Evolutionary conservation across 2,888 invertebrate species (phyloP), one percentile per base, ranked within the genome.

Genomic region (Eledone cirrhosa): DNA sequence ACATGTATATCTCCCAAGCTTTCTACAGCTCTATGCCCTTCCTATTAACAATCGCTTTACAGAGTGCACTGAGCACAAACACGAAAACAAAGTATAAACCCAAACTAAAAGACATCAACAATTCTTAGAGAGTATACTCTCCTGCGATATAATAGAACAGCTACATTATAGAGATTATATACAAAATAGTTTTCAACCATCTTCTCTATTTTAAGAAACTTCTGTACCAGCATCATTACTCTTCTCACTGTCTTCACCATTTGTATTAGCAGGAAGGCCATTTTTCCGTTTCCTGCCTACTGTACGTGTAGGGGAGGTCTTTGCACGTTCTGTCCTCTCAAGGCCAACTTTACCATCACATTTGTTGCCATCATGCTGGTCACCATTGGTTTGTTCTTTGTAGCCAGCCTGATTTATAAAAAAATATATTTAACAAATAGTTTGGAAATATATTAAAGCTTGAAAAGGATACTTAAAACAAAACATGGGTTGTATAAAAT

Each of bases 181-280:
- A n/a, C n/a, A n/a, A n/a, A n/a, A n/a, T n/a, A n/a, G n/a, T 41
- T 41, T 41, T 8, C 8, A 41, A 41, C 3, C 11, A 41, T 41
- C 41, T 8, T 41, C 1, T 8, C 8, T 41, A 8, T 8, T 41
- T 41, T 41, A 41, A 2, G 41, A 41, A 41, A 41, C 41, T 41
- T 8, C 41, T 86, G 85, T 67, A 83, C 76, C 80, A 69, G 86
- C 86, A 82, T 87, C 97, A 88, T 97, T 97, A 90, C 97, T 97
- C 88, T 97, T 97, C 90, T 97, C 97, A 0, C 96, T 97, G 85
- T 96, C 96, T 8, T 96, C 97, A 91, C 97, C 97, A 91, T 97
- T 97, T 92, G 90, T 92, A 94, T 90, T 93, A 94, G 48, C 81
- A 41, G 83, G 85, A 79, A 81, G 84, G 81, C 79, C 83, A 53